Base-by-base conservation (phyloP, 2,888 invertebrate genomes). In the Prosopocoilus inquinatus region DNA sequence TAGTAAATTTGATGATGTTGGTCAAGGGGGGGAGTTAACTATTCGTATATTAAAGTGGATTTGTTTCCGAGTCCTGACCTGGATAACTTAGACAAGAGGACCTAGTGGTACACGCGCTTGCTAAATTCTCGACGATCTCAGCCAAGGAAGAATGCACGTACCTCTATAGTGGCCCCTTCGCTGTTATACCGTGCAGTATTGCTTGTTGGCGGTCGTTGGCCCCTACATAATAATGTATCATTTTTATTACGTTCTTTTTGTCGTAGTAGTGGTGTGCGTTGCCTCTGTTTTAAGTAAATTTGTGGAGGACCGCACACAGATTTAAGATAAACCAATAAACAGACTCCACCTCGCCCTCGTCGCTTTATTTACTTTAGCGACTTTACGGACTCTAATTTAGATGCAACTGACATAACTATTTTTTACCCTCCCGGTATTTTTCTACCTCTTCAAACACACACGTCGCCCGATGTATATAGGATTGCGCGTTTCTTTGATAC, bases 81-180 rank as follows among this genome's bases (percentile, higher is more conserved):
- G 61, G 61, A 60, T 61, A 58, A 57, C 52, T 58, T 36, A 39
- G 55, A 53, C 59, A 51, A 53, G 50, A 48, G 53, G 55, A 41
- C 50, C 53, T 57, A 48, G 55, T 47, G 53, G 35, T 51, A 57
- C 50, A 55, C 57, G 53, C 51, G 57, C 55, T 53, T 49, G 61
- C 59, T 63, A 58, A 63, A 63, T 65, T 63, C 64, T 63, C 62
- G 56, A 61, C 62, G 58, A 56, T 62, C 63, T 58, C 62, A 63
- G 63, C 62, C 64, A 59, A 16, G 39, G 53, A 64, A 64, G 64
- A 64, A 64, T 64, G 64, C 60, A 7, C 41, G 62, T 62, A 62
- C 53, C 58, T 60, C 59, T 63, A 62, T 59, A 63, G 53, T 55
- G 55, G 59, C 55, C 61, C 62, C 60, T 56, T 55, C 53, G 51